Evolutionary conservation across 2,888 invertebrate genomes (phyloP).

Genomic region (Emmelina monodactyla): DNA sequence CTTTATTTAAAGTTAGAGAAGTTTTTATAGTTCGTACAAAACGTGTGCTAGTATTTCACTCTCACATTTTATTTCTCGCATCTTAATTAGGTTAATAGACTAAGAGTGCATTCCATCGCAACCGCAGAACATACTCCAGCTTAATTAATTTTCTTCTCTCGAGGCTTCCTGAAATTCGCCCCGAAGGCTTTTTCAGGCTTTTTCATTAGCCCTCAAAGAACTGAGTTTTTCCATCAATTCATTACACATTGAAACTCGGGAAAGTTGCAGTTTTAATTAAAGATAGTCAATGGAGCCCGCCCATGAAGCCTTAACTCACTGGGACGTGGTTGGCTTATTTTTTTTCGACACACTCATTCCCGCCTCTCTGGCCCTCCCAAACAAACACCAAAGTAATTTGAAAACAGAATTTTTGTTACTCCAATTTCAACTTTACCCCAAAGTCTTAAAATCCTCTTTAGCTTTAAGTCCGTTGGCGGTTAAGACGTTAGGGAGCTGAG

Average conservation of each 20-base stretch:
- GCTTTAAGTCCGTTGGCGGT: constrained; percentile 12
- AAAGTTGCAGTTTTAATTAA: constrained; percentile 61
- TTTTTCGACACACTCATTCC: constrained; percentile 64
- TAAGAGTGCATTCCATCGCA: constrained; percentile 19
- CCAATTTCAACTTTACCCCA: constrained; percentile 13
- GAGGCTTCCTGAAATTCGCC: constrained; percentile 17
- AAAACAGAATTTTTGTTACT: constrained; percentile 37
- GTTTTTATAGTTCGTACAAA: no score
- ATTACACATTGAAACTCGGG: constrained; percentile 36
- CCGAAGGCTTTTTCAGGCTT: constrained; percentile 12
- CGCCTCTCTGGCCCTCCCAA: constrained; percentile 66
- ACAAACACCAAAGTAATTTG: constrained; percentile 60
- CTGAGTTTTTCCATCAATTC: constrained; percentile 34
- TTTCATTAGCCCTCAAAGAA: constrained; percentile 20
- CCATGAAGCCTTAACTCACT: constrained; percentile 58
- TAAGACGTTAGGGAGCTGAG: constrained; percentile 25
- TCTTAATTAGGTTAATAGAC: constrained; percentile 1
- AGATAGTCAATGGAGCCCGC: constrained; percentile 57
- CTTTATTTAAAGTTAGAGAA: no score
- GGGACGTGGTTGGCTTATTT: constrained; percentile 66
- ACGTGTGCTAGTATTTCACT: no score
- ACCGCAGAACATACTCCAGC: constrained; percentile 21
- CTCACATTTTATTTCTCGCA: no score
- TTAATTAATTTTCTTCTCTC: constrained; percentile 28
- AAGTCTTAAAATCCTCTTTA: constrained; percentile 12